Evolutionary conservation across 2,888 invertebrate genomes (phyloP), one percentile per base, ranked within the genome.

Genomic region (Sabellastarte sp.): DNA sequence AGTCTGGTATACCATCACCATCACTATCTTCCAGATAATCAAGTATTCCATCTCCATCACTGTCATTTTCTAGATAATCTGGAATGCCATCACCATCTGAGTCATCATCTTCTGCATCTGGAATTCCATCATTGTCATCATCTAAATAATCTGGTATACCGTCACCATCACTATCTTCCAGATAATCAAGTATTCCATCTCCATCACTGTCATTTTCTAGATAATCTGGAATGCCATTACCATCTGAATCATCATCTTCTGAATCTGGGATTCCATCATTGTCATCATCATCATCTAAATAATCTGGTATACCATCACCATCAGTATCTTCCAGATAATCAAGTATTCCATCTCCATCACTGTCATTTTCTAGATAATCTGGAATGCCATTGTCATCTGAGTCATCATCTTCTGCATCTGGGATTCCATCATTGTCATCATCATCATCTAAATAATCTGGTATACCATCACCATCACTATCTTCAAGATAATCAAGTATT

Each of bases 401-500:
- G 67, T 77, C 78, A 52, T 75, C 68, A 62, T 78, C 69, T 28
- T 61, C 62, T n/a, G 57, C 15, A 61, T 69, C 73, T 1, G 80
- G 78, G 32, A 82, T 77, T 24, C 80, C 80, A 69, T 80, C 80
- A 1, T 77, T n/a, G n/a, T n/a, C 80, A 73, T 79, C 78, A 15
- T 62, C 67, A 60, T 79, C 79, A 74, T 68, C 64, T 32, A 50
- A 31, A 26, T 60, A 20, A 63, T 69, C 73, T 1, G 80, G 79
- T 31, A 82, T 77, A 24, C 80, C 80, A 70, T 80, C 80, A 1
- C 77, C 80, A 73, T 79, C 78, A 15, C 62, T 67, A 61, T 79
- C 79, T 51, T 50, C 67, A 26, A 56, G 28, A 31, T 71, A 56
- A 33, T 76, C 75, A 1, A 73, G 73, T 30, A 76, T 74, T 4